Evolutionary conservation across 2,113 vertebrate genomes (phyloP), one percentile per base, ranked within the genome.

Genomic region (Dicentrarchus labrax): DNA sequence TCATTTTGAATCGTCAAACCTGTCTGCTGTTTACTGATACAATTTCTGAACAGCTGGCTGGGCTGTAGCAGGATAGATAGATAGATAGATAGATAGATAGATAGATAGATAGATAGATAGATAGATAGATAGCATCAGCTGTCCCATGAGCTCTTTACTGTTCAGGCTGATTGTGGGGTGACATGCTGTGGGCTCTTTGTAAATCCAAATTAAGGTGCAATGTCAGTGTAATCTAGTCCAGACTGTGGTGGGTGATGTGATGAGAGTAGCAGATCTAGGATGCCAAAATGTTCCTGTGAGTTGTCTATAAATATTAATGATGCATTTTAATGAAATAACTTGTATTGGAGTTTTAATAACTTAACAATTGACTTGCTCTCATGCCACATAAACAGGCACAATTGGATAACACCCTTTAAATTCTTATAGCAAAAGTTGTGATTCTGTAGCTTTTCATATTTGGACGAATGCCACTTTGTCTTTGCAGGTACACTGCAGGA

Each of bases 401-500:
- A n/a, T 24, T 11, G 2, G 10, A 76, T 12, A 36, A 64, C 10
- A 9, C 19, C 7, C 8, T 8, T 8, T 30, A 9, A 21, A 38
- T 2, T 13, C 1, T 54, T 4, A 10, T 24, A 47, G 24, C 7
- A n/a, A 57, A 59, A 3, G 2, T 13, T 41, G 11, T 30, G 22
- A 57, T 59, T 72, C 22, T 6, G 12, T n/a, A 8, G 6, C 17
- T 67, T 22, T 47, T 66, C 4, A 5, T 4, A 38, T 47, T 53
- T 51, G 8, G 1, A 4, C 13, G 1, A 45, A 8, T 43, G 2
- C 6, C 12, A 3, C 2, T 61, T 21, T 45, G 0, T 77, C 21
- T 62, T 68, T 61, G 64, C 80, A 99, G 98, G 98, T 73, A 99
- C 97, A 1, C 93, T 99, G 75, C 98, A 99, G 88, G 98, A 99